Conservation (phyloP, 2,888 invertebrate species). For the Cyrtodaria siliqua region DNA sequence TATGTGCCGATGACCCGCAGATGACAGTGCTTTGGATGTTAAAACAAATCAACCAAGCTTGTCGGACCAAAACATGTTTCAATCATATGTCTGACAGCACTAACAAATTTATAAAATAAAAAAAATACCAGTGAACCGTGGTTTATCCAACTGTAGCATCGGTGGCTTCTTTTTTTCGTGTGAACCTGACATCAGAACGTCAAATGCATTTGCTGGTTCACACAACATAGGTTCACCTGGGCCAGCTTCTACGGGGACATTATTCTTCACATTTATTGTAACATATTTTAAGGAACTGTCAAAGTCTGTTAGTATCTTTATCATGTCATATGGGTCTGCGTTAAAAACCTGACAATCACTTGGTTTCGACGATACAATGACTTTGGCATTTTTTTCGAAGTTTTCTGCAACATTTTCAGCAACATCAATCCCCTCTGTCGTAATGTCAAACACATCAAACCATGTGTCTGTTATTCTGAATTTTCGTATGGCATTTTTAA, state of each 20-base stretch:
- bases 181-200: slow-evolving; percentile 28
- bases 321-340: slow-evolving; percentile 6
- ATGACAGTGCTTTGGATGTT: slow-evolving; percentile 26
- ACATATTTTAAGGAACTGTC: slow-evolving; percentile 14
- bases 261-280: slow-evolving; percentile 27
- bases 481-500: slow-evolving; percentile 15
- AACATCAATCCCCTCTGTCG: slow-evolving; percentile 1
- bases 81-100: slow-evolving; percentile 14
- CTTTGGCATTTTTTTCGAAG: slow-evolving; percentile 20
- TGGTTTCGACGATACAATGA: slow-evolving; percentile 8
- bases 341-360: slow-evolving; percentile 6
- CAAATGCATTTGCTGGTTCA: slow-evolving; percentile 27
- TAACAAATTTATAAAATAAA: slow-evolving; percentile 3
- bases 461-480: slow-evolving; percentile 8
- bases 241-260: slow-evolving; percentile 25
- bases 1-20: slow-evolving; percentile 22
- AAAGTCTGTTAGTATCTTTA: slow-evolving; percentile 16
- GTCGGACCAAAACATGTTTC: slow-evolving; percentile 25
- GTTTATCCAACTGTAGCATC: slow-evolving; percentile 23
- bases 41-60: slow-evolving; percentile 26
- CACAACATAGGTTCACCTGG: slow-evolving; percentile 26
- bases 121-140: slow-evolving; percentile 28
- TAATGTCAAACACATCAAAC: slow-evolving; percentile 17
- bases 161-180: slow-evolving; percentile 24
- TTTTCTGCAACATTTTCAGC: slow-evolving; percentile 4